phyloP scores from a whole-genome alignment of 2,113 vertebrate genomes.

The Nestor notabilis region DNA sequence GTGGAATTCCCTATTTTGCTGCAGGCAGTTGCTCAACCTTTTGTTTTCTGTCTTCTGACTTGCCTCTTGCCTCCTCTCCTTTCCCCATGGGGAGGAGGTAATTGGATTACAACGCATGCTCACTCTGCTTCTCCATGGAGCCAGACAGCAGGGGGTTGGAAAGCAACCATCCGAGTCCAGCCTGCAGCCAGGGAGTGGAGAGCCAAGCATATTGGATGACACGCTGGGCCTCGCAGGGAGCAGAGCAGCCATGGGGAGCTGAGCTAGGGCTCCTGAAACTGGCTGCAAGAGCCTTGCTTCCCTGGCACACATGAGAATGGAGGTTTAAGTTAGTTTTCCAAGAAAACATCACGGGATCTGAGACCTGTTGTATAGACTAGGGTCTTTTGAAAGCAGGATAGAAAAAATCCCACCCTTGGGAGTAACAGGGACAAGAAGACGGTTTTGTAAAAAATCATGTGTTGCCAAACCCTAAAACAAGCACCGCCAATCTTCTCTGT shows the following conservation, averaged over 20 bases:
- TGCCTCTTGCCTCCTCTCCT: constrained; percentile 24
- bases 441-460: not conserved
- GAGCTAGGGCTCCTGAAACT: not conserved
- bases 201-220: not conserved
- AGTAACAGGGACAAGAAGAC: rapidly evolving
- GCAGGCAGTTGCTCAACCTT: constrained; percentile 26
- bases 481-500: not conserved
- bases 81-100: constrained; percentile 2
- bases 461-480: not conserved
- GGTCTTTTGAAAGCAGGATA: not conserved
- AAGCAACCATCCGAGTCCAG: not conserved
- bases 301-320: not conserved
- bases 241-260: not conserved
- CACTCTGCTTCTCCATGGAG: not conserved
- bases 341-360: not conserved
- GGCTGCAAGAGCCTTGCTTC: not conserved
- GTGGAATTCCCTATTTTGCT: constrained; percentile 46
- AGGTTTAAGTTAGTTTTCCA: not conserved
- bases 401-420: not conserved
- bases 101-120: constrained; percentile 15
- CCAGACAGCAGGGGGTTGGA: constrained; percentile 21
- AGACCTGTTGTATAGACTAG: not conserved
- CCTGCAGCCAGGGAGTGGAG: not conserved
- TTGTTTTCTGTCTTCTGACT: constrained; percentile 41
- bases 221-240: not conserved